phyloP scores from a whole-genome alignment of 2,113 vertebrate genomes.

The Tauraco erythrolophus region DNA sequence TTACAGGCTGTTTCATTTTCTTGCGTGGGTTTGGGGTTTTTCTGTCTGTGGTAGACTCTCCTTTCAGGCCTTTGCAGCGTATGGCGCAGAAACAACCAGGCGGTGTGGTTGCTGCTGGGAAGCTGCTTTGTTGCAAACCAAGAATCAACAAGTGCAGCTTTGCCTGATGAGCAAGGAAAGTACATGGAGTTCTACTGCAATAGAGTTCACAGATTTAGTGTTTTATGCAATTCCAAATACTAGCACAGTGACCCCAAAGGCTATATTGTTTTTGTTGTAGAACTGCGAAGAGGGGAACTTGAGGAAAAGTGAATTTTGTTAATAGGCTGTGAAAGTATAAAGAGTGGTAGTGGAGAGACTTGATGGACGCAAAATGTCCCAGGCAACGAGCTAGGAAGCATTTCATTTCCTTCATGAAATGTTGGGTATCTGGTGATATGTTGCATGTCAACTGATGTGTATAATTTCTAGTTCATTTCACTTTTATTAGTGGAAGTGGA shows the following conservation, averaged over 20 bases:
- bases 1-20: no score
- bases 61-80: not conserved
- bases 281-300: not conserved
- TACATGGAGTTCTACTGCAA: accelerated
- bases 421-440: not conserved
- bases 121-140: not conserved
- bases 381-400: not conserved
- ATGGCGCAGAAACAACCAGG: not conserved
- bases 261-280: not conserved
- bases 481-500: not conserved
- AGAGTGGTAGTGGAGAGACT: not conserved
- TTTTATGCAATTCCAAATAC: not conserved
- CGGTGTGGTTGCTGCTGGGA: not conserved
- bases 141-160: constrained; percentile 23
- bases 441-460: not conserved
- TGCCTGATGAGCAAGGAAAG: not conserved
- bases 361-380: not conserved
- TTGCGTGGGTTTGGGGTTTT: not conserved
- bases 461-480: not conserved
- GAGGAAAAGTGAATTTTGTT: not conserved
- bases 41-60: no score
- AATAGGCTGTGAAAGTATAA: accelerated
- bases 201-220: not conserved
- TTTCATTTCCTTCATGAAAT: not conserved
- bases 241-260: not conserved